Percentiles rank a stretch among this genome's conserved stretches.
phyloP scores from a whole-genome alignment of 2,113 vertebrate genomes.

The Henicopernis longicauda region DNA sequence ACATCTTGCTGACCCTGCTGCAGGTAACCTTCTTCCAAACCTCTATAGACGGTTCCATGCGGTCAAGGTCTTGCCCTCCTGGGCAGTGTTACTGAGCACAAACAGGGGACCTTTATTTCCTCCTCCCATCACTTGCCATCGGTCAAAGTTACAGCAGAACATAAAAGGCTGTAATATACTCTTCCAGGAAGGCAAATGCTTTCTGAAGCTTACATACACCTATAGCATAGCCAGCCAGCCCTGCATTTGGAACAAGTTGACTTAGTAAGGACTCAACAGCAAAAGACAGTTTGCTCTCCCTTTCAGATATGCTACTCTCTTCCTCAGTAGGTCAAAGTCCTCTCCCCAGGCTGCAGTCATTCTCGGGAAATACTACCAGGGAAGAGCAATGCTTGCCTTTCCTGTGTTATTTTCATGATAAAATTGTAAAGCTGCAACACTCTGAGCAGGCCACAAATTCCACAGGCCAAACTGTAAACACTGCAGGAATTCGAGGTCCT shows the following conservation, averaged over 20 bases:
- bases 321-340: not conserved
- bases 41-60: not conserved
- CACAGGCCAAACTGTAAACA: constrained; percentile 17
- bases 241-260: not conserved
- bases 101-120: not conserved
- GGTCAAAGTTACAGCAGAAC: not conserved
- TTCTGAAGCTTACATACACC: not conserved
- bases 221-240: not conserved
- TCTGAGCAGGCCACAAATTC: not conserved
- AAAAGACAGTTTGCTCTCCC: not conserved
- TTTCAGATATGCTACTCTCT: not conserved
- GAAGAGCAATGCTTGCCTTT: not conserved
- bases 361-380: not conserved
- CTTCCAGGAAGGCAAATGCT: not conserved
- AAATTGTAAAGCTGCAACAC: not conserved
- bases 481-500: not conserved
- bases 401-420: not conserved
- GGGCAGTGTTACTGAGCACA: not conserved
- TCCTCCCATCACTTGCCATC: not conserved
- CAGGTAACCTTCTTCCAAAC: not conserved
- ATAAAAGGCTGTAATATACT: not conserved
- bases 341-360: not conserved
- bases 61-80: not conserved
- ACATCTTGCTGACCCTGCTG: not conserved
- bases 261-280: not conserved